phyloP scores from a whole-genome alignment of 2,113 vertebrate species.

The Perca fluviatilis region DNA sequence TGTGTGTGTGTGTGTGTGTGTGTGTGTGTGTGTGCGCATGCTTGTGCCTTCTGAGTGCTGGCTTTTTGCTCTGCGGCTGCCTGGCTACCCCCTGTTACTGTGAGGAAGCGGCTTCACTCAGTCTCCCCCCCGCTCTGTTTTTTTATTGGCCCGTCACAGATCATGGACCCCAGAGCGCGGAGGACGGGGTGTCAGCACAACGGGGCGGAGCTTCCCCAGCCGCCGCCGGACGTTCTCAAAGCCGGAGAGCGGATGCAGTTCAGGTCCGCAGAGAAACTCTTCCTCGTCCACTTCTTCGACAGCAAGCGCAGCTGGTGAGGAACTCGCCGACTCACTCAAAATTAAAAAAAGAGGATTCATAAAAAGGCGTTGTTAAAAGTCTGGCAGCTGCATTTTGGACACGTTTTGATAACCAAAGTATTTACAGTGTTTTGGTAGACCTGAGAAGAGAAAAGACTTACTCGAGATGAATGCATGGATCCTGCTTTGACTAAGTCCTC shows the following conservation, averaged over 20 bases:
- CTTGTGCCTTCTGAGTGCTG: slow-evolving; percentile 31
- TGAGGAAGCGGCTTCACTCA: neutral
- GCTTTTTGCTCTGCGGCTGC: slow-evolving; percentile 19
- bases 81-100: neutral
- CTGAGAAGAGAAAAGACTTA: no score
- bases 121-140: neutral
- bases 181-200: slow-evolving; percentile 88
- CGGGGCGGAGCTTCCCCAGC: slow-evolving; percentile 90
- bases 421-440: no score
- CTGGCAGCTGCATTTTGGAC: neutral
- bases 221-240: slow-evolving; percentile 92
- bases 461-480: no score
- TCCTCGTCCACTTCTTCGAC: slow-evolving; percentile 96
- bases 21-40: slow-evolving; percentile 53
- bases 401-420: neutral
- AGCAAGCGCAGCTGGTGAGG: slow-evolving; percentile 97
- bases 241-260: slow-evolving; percentile 97
- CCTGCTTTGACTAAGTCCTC: no score
- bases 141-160: slow-evolving; percentile 78
- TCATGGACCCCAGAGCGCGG: slow-evolving; percentile 92
- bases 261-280: slow-evolving; percentile 95
- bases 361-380: neutral
- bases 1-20: slow-evolving; percentile 17
- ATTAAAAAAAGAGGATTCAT: neutral
- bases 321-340: neutral